Conservation (phyloP, 2,888 invertebrate genomes). For the Pammene fasciana region DNA sequence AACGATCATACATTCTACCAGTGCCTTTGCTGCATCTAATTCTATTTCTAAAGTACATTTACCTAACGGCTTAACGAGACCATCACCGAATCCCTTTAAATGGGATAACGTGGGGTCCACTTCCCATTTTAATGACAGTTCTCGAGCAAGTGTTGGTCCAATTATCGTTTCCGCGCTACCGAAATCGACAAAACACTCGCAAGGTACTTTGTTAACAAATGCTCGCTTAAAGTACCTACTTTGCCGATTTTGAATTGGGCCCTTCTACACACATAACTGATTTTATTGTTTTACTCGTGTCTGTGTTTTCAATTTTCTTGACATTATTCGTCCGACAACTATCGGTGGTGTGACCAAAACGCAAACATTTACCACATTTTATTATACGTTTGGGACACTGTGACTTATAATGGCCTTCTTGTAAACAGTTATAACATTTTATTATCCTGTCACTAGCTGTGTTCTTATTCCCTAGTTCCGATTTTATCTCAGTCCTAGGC, state of each 20-base stretch:
- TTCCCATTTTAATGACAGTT: not conserved
- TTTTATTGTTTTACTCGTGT: slow-evolving; percentile 3
- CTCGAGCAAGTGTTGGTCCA: not conserved
- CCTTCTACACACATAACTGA: not conserved
- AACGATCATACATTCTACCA: slow-evolving; percentile 26
- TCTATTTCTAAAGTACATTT: slow-evolving; percentile 5
- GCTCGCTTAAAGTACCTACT: slow-evolving; percentile 33
- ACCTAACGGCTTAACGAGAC: slow-evolving; percentile 27
- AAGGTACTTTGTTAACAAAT: slow-evolving; percentile 15
- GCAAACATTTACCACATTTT: slow-evolving; percentile 4
- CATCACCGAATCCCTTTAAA: slow-evolving; percentile 38
- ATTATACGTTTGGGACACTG: slow-evolving; percentile 11
- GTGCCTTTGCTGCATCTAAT: slow-evolving; percentile 24
- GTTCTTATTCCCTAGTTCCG: slow-evolving; percentile 1
- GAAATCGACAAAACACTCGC: slow-evolving; percentile 31
- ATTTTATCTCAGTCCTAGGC: not conserved
- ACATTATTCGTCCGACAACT: not conserved
- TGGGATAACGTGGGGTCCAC: not conserved
- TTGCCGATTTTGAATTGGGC: not conserved
- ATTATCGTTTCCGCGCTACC: slow-evolving; percentile 36
- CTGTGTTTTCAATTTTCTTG: not conserved
- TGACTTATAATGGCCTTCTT: slow-evolving; percentile 17
- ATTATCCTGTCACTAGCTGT: slow-evolving; percentile 2
- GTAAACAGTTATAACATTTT: slow-evolving; percentile 13
- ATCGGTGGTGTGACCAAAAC: slow-evolving; percentile 1